Conservation (phyloP, 2,113 vertebrate genomes). For the Coreoperca whiteheadi region DNA sequence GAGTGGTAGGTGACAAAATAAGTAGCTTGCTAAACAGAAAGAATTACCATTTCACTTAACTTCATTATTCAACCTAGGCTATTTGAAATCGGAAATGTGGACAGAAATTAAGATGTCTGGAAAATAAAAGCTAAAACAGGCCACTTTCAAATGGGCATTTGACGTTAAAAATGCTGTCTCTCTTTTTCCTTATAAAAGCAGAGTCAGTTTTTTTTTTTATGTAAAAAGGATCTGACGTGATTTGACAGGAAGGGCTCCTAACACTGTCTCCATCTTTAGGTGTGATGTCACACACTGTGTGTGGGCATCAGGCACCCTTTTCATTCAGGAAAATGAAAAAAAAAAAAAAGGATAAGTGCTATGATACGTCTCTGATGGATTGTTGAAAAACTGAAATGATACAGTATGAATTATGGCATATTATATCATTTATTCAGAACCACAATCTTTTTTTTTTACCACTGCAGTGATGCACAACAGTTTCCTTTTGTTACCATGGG, state of each 20-base stretch:
- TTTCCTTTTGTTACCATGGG: conserved; percentile 9
- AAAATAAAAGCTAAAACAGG: background rate
- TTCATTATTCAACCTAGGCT: background rate
- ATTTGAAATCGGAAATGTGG: background rate
- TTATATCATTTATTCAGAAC: conserved; percentile 50
- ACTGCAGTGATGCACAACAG: conserved; percentile 42
- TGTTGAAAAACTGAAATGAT: conserved; percentile 57
- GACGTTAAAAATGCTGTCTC: background rate
- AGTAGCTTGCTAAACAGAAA: too few species aligned
- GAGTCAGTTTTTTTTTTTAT: background rate
- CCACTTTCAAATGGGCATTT: background rate
- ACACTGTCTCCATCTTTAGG: conserved; percentile 47
- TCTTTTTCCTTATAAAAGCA: background rate
- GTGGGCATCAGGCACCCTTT: conserved; percentile 52
- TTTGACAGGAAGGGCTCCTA: conserved; percentile 34
- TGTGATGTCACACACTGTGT: conserved; percentile 41
- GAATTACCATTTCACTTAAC: too few species aligned
- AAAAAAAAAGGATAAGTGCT: conserved; percentile 60
- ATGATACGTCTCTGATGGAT: conserved; percentile 7
- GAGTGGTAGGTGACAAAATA: background rate
- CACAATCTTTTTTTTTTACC: conserved; percentile 22
- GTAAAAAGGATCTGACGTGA: conserved; percentile 21
- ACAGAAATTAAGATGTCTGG: background rate
- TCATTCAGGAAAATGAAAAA: conserved; percentile 57
- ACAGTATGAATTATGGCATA: conserved; percentile 46